Evolutionary conservation across 2,888 invertebrate species (phyloP), one percentile per base, ranked within the genome.

Genomic region (Antheraea assamensis): DNA sequence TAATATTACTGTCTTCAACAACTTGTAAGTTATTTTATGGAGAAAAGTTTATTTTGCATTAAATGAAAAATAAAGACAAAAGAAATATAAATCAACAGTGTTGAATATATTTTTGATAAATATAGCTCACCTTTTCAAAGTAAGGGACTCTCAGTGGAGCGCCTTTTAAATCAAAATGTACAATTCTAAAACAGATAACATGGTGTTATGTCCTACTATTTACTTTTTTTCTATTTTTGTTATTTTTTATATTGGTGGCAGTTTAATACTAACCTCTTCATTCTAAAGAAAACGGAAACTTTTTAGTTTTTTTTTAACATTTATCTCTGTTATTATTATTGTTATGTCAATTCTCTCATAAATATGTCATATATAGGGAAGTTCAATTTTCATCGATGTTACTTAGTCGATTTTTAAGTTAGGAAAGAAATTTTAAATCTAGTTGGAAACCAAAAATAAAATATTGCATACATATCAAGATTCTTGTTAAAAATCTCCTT

Each of bases 81-180:
- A 58, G 58, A 55, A 55, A 55, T 10, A n/a, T 24, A 10, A 24
- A 58, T 24, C 24, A 58, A 58, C 24, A 58, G 10, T 24, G 24
- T 1, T 52, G 24, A 24, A 24, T 58, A 13, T 47, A n/a, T 30
- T 47, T 42, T 70, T 21, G 3, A 55, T 42, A 13, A 55, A 13
- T 58, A 24, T 52, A 31, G 27, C 52, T 85, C 83, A 94, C 95
- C 86, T 89, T 84, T 79, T 90, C 88, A 68, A 95, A 95, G 84
- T 96, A 97, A 0, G 91, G 89, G 0, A 97, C 85, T 83, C 96
- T 96, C 30, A 97, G 96, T 15, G 98, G 97, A 35, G 98, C 98
- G 17, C 98, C 98, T 92, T 98, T 98, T 58, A 98, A 88, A 92
- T 98, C 98, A 75, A 98, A 91, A 89, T 98, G 98, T 21, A 98